These are phyloP conservation scores for Aspiorhynchus laticeps DNA, from an alignment of 2,113 vertebrate genomes.

Conservation along the genomic window DNA sequence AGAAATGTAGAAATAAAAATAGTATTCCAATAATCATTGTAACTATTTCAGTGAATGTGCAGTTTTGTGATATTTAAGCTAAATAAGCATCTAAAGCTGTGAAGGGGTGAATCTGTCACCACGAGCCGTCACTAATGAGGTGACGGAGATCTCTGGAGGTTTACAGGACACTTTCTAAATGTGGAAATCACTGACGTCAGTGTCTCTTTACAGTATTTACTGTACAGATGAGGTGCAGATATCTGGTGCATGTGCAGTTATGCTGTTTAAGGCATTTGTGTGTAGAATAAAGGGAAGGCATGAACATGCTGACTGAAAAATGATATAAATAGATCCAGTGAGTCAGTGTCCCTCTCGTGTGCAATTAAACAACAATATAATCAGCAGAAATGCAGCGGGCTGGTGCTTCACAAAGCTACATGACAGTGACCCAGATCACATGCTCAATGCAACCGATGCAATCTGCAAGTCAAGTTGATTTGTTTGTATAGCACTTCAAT, in stretches of 20 bases:
- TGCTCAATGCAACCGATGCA: neutral
- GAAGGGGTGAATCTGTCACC: neutral
- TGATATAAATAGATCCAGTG: neutral
- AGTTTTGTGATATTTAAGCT: neutral
- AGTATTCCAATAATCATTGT: neutral
- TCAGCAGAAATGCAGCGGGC: neutral
- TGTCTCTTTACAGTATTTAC: neutral
- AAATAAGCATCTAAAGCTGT: neutral
- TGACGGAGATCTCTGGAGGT: neutral
- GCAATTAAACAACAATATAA: neutral
- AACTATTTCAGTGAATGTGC: neutral
- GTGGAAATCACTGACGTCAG: neutral
- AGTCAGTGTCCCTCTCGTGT: neutral
- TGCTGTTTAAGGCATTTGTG: neutral
- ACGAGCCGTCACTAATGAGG: neutral
- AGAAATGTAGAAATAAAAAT: neutral
- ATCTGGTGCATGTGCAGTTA: neutral
- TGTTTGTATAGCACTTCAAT: neutral
- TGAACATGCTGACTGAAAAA: constrained; percentile 8
- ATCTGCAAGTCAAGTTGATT: neutral
- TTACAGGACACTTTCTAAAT: constrained; percentile 10
- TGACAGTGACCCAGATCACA: neutral
- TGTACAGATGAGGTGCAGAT: neutral
- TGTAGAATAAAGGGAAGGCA: no score
- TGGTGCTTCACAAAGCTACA: neutral